Conservation (phyloP, 2,888 invertebrate species). For the Amphipyra tragopoginis region DNA sequence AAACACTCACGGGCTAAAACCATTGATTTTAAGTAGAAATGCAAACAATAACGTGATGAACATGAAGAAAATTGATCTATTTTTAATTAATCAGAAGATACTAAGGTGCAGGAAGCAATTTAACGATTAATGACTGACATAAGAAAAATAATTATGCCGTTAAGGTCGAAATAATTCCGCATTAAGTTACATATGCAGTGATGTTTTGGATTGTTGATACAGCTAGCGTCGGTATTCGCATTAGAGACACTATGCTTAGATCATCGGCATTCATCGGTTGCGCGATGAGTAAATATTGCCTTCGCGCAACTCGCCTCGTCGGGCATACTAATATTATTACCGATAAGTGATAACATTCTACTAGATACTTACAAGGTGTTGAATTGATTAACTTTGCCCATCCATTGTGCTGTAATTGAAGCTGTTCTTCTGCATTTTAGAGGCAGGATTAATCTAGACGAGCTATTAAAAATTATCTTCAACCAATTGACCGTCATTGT, state of each 20-base stretch:
- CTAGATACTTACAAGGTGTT: slow-evolving; percentile 10
- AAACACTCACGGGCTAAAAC: no score
- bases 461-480: no score
- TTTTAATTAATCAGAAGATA: neutral
- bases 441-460: neutral
- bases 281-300: slow-evolving; percentile 58
- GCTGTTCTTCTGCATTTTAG: neutral
- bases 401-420: neutral
- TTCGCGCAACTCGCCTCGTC: slow-evolving; percentile 22
- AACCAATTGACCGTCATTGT: no score
- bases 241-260: slow-evolving; percentile 46
- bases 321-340: slow-evolving; percentile 45
- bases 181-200: no score
- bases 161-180: slow-evolving; percentile 11
- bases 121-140: slow-evolving; percentile 1
- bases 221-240: slow-evolving; percentile 33
- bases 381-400: slow-evolving; percentile 1
- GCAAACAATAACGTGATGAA: no score
- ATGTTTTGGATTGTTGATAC: slow-evolving; percentile 39
- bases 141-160: neutral
- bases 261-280: slow-evolving; percentile 58
- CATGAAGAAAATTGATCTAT: neutral
- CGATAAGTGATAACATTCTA: slow-evolving; percentile 17
- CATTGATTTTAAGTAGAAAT: no score
- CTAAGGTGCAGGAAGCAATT: neutral